Evolutionary conservation across 2,113 vertebrate genomes (phyloP).

Genomic region (Pollimyrus isidori): DNA sequence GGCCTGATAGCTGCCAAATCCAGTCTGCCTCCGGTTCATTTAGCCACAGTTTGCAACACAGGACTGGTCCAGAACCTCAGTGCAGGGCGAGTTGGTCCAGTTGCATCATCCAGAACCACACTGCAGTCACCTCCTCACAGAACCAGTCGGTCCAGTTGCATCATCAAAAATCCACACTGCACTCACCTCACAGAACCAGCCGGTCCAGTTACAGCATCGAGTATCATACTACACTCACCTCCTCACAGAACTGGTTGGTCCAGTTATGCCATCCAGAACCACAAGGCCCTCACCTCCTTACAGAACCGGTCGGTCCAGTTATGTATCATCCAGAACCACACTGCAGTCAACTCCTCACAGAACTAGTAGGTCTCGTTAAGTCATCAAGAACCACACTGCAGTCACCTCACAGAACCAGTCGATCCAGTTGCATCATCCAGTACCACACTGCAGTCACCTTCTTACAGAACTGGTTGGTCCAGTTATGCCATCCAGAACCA

Average conservation of each 20-base stretch:
- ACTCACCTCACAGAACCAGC: neutral
- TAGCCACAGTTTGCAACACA: neutral
- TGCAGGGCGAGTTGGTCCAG: neutral
- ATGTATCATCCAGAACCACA: constrained; percentile 6
- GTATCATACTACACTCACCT: neutral
- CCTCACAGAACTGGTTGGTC: neutral
- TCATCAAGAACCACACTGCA: neutral
- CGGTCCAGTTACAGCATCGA: neutral
- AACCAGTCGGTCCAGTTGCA: neutral
- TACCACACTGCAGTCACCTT: neutral
- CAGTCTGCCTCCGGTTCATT: neutral
- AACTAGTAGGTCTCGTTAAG: neutral
- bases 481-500: neutral
- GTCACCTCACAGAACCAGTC: neutral
- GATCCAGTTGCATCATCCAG: neutral
- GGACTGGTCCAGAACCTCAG: neutral
- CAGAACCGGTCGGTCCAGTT: neutral
- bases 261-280: neutral
- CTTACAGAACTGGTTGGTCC: neutral
- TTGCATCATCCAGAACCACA: neutral
- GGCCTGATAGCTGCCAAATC: neutral
- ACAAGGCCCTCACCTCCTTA: neutral
- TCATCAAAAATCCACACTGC: neutral
- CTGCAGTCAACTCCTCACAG: neutral
- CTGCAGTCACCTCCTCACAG: neutral